A percentile compares a stretch with the other conserved stretches of the same genome.
Evolutionary conservation across 2,888 invertebrate genomes (phyloP).

Genomic region (Yponomeuta malinellus): DNA sequence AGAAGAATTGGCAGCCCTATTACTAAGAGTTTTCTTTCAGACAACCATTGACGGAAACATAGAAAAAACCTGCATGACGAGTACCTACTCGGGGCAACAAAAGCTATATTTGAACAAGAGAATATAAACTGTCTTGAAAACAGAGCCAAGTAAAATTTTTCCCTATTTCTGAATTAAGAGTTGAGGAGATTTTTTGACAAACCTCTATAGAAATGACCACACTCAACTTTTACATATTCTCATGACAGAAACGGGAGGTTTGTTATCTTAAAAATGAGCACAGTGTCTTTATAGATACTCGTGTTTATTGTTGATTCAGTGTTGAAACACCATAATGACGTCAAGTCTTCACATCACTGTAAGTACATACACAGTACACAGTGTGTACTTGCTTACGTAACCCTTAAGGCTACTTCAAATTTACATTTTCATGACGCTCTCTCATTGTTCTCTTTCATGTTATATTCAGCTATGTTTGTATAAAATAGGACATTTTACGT

Average conservation of each 20-base stretch:
- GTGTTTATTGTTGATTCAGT: slow-evolving; percentile 52
- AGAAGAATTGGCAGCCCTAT: no score
- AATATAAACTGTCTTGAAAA: no score
- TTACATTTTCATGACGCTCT: slow-evolving; percentile 22
- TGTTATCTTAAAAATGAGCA: slow-evolving; percentile 47
- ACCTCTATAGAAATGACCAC: no score
- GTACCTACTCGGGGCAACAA: no score
- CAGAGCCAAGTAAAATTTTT: no score
- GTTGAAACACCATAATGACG: slow-evolving; percentile 58
- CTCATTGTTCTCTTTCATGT: slow-evolving; percentile 17
- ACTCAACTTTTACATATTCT: no score
- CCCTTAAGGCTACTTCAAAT: slow-evolving; percentile 26
- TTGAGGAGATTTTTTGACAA: no score
- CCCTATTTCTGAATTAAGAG: no score
- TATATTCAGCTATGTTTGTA: not conserved
- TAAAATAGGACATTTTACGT: slow-evolving; percentile 1
- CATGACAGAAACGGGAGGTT: not conserved
- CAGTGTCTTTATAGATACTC: slow-evolving; percentile 39
- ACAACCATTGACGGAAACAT: no score
- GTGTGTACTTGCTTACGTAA: slow-evolving; percentile 33
- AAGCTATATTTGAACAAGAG: no score
- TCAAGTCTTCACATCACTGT: slow-evolving; percentile 30
- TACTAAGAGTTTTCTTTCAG: no score
- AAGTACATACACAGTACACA: slow-evolving; percentile 22
- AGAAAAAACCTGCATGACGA: no score